phyloP scores from a whole-genome alignment of 1,140 invertebrate species.

The Euwallacea fornicatus region DNA sequence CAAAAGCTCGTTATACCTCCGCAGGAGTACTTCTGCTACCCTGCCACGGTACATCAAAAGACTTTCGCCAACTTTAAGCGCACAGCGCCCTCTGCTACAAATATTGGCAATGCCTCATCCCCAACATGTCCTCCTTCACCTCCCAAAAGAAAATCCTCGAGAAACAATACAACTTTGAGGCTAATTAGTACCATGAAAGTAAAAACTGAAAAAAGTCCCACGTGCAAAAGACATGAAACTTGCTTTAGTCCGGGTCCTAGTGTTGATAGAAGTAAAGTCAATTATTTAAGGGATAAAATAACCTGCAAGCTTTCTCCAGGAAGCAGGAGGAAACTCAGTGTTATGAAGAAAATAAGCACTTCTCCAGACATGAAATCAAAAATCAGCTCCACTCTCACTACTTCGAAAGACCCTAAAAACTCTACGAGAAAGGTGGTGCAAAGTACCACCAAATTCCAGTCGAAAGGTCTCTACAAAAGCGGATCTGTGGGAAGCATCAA shows the following conservation, averaged over 20 bases:
- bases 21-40: slow-evolving; percentile 63
- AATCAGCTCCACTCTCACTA: slow-evolving; percentile 42
- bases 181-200: slow-evolving; percentile 62
- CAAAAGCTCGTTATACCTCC: slow-evolving; percentile 38
- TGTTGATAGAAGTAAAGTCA: slow-evolving; percentile 57
- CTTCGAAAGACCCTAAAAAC: slow-evolving; percentile 40
- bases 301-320: slow-evolving; percentile 59
- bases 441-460: slow-evolving; percentile 37
- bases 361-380: slow-evolving; percentile 47
- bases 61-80: slow-evolving; percentile 58
- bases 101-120: slow-evolving; percentile 23
- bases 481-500: slow-evolving; percentile 29
- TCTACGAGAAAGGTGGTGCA: slow-evolving; percentile 41
- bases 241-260: slow-evolving; percentile 56
- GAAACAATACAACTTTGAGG: slow-evolving; percentile 68
- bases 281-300: slow-evolving; percentile 61
- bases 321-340: slow-evolving; percentile 53
- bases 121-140: slow-evolving; percentile 63
- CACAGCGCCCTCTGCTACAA: slow-evolving; percentile 57
- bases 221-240: slow-evolving; percentile 58
- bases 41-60: slow-evolving; percentile 56
- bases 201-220: slow-evolving; percentile 41
- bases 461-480: slow-evolving; percentile 36
- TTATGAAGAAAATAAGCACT: slow-evolving; percentile 53
- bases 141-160: slow-evolving; percentile 71